Base-by-base conservation (phyloP, 2,888 invertebrate genomes). In the Rutpela maculata region DNA sequence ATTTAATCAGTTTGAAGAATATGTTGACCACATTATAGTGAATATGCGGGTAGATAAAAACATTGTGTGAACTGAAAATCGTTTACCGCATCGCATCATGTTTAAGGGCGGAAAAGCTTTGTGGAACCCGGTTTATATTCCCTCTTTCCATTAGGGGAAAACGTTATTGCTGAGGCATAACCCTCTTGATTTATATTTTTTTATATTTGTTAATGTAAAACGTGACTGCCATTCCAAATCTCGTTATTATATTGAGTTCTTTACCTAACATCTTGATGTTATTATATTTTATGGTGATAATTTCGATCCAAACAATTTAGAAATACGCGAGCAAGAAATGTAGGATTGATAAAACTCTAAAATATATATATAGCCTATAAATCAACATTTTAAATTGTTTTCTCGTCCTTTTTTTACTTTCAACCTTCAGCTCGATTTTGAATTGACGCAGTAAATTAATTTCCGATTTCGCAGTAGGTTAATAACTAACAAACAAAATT, bases 161-260 rank as follows among this genome's bases (percentile, higher is more conserved):
- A 82, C 80, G 82, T 81, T 82, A 83, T 82, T 82, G 80, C 80
- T 74, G 80, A 79, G 71, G 82, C 81, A 79, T 78, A 84, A 84
- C 85, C 83, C 85, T 85, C 85, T 84, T 86, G 85, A 86, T 86
- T 86, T 86, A 86, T 85, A 83, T 84, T 83, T 85, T 82, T 85
- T 85, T 85, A 85, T 85, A 84, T 84, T 84, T 84, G 84, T 84
- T 84, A 85, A 85, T 85, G 83, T 81, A 82, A 82, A 82, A 79
- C 86, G 86, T 85, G 86, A 85, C 84, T 82, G 78, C 77, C 81
- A 80, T 85, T 76, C 80, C 82, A 84, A 84, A 81, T 75, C 63
- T 69, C 65, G 71, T 75, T 74, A 68, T 69, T 77, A 57, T 67
- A 57, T 69, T 65, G 70, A 70, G 70, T 74, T 77, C 74, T 68